Evolutionary conservation across 2,888 invertebrate species (phyloP).

Genomic region (Perdita meconis): DNA sequence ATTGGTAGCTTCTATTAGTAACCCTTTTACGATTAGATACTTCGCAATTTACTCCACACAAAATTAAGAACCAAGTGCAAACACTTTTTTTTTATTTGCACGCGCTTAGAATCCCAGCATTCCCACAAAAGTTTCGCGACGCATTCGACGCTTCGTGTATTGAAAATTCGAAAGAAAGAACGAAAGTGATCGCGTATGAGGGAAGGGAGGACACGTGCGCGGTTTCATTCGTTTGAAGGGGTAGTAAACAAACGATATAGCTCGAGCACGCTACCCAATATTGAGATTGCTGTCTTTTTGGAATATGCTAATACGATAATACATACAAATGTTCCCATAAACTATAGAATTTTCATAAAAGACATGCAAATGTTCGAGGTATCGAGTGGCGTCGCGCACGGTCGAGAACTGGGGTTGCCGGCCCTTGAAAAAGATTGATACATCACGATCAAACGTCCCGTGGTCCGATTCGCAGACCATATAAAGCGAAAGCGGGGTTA

Average conservation of each 20-base stretch:
- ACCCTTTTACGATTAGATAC: too few species aligned
- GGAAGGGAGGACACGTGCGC: conserved; percentile 73
- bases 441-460: conserved; percentile 54
- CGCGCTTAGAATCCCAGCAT: not conserved
- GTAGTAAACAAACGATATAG: conserved; percentile 83
- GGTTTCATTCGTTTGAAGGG: conserved; percentile 65
- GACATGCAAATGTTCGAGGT: conserved; percentile 83
- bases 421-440: conserved; percentile 72
- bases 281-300: conserved; percentile 83
- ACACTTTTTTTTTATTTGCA: not conserved
- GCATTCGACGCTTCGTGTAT: conserved; percentile 53
- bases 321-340: conserved; percentile 84
- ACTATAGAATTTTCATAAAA: conserved; percentile 84
- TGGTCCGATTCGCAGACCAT: conserved; percentile 54
- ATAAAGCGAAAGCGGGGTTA: conserved; percentile 10
- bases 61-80: too few species aligned
- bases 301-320: conserved; percentile 84
- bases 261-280: conserved; percentile 81
- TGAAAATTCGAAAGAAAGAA: conserved; percentile 71
- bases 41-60: too few species aligned
- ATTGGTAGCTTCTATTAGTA: too few species aligned
- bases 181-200: conserved; percentile 59
- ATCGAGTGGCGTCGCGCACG: conserved; percentile 76
- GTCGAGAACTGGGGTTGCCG: conserved; percentile 52
- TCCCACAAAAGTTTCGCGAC: conserved; percentile 35